Evolutionary conservation across 2,888 invertebrate genomes (phyloP).

Genomic region (Tupiocoris notatus): DNA sequence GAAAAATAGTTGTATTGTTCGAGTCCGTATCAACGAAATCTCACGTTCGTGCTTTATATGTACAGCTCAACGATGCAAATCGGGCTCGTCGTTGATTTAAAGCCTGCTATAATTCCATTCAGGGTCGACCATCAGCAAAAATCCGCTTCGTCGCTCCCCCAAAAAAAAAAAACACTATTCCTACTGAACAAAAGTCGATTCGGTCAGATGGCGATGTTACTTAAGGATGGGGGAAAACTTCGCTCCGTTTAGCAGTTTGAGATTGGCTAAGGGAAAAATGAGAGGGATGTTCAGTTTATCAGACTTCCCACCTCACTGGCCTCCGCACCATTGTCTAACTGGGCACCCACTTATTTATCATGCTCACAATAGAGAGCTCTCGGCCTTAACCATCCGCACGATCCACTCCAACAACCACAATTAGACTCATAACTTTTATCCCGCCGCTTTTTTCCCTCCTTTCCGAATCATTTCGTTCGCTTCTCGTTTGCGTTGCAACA

Average conservation of each 20-base stretch:
- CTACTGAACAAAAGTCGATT: background rate
- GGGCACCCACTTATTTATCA: constrained; percentile 37
- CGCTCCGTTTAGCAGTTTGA: background rate
- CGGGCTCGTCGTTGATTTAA: too few relatives aligned
- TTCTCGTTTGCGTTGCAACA: background rate
- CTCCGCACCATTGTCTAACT: constrained; percentile 23
- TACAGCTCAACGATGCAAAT: too few relatives aligned
- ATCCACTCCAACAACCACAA: constrained; percentile 24
- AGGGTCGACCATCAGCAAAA: too few relatives aligned
- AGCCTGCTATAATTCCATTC: too few relatives aligned
- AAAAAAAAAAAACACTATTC: too few relatives aligned
- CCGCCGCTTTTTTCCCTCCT: constrained; percentile 5
- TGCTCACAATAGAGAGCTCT: constrained; percentile 28
- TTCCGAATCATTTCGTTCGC: constrained; percentile 15
- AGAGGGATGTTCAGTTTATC: constrained; percentile 21
- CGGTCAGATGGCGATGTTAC: background rate
- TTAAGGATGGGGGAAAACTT: background rate
- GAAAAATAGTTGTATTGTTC: too few relatives aligned
- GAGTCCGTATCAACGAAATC: too few relatives aligned
- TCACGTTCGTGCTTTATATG: too few relatives aligned
- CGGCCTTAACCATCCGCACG: background rate
- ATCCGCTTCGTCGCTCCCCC: too few relatives aligned
- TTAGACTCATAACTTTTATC: constrained; percentile 37
- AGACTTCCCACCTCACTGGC: constrained; percentile 31
- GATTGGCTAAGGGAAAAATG: background rate